These are phyloP conservation scores for Apocheima hispidaria DNA, from an alignment of 2,888 invertebrate species.

Conservation along the genomic window DNA sequence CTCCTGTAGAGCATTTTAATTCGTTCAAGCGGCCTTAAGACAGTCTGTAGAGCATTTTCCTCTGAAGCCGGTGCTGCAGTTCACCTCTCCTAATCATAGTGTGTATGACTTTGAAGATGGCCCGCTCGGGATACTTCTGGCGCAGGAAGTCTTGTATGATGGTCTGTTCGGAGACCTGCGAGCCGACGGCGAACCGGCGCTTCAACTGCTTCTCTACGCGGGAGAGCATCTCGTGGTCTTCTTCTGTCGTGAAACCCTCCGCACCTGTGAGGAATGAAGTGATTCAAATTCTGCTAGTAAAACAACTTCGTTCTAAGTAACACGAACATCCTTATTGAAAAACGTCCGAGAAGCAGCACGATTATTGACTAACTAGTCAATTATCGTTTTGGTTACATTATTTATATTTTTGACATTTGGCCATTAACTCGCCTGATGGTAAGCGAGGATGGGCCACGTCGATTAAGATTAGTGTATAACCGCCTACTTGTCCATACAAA, in stretches of 20 bases:
- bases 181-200: constrained; percentile 97
- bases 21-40: constrained; percentile 85
- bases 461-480: too few relatives aligned
- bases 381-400: too few relatives aligned
- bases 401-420: too few relatives aligned
- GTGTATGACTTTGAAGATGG: constrained; percentile 95
- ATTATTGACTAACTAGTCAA: too few relatives aligned
- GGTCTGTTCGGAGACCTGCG: constrained; percentile 97
- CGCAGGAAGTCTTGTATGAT: constrained; percentile 95
- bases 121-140: constrained; percentile 95
- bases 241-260: constrained; percentile 98
- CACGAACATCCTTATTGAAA: too few relatives aligned
- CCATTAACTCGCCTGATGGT: too few relatives aligned
- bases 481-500: too few relatives aligned
- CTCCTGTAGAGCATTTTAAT: constrained; percentile 98
- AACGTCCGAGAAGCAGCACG: too few relatives aligned
- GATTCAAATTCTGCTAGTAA: neutral
- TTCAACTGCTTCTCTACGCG: constrained; percentile 98
- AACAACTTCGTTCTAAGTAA: neutral
- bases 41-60: constrained; percentile 98
- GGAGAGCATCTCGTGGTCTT: constrained; percentile 95
- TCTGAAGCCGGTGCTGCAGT: constrained; percentile 97
- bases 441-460: too few relatives aligned
- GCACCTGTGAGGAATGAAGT: constrained; percentile 87
- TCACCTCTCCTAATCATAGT: constrained; percentile 98